Conservation (phyloP, 2,797 vertebrate species). For the Xiphophorus birchmanni region DNA sequence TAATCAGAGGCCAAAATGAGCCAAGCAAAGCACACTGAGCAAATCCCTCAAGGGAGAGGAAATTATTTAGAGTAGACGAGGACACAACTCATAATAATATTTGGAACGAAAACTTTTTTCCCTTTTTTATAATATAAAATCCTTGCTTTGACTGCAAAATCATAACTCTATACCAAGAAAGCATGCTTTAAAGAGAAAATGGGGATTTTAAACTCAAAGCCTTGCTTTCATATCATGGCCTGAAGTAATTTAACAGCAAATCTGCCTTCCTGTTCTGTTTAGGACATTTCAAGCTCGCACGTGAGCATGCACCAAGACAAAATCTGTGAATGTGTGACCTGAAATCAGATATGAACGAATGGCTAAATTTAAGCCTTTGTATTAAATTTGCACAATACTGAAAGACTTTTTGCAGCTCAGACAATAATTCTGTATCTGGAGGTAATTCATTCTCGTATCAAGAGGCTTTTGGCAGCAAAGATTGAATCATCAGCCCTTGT, state of each 20-base stretch:
- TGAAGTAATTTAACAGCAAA: constrained; percentile 20
- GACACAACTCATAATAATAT: constrained; percentile 71
- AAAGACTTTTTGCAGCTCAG: constrained; percentile 49
- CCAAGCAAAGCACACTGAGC: constrained; percentile 67
- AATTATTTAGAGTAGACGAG: constrained; percentile 71
- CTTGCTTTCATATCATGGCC: constrained; percentile 33
- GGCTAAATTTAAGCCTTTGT: constrained; percentile 18
- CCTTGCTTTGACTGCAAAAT: constrained; percentile 55
- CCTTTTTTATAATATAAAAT: constrained; percentile 47
- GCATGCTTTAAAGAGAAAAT: constrained; percentile 46
- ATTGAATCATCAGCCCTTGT: constrained; percentile 79
- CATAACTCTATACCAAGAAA: constrained; percentile 39
- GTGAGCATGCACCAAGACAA: neutral
- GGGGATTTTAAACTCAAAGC: constrained; percentile 45
- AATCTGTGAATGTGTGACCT: constrained; percentile 4
- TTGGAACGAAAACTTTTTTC: constrained; percentile 55
- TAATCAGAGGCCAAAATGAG: constrained; percentile 75
- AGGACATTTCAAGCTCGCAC: constrained; percentile 3
- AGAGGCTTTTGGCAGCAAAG: constrained; percentile 71
- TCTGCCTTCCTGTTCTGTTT: neutral
- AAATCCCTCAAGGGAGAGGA: constrained; percentile 65
- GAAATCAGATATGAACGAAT: constrained; percentile 20
- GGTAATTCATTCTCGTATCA: constrained; percentile 69
- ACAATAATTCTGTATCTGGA: constrained; percentile 69
- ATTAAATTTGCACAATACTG: constrained; percentile 11